These are phyloP conservation scores for Opisthocomus hoazin DNA, from an alignment of 2,113 vertebrate genomes.

Conservation along the genomic window DNA sequence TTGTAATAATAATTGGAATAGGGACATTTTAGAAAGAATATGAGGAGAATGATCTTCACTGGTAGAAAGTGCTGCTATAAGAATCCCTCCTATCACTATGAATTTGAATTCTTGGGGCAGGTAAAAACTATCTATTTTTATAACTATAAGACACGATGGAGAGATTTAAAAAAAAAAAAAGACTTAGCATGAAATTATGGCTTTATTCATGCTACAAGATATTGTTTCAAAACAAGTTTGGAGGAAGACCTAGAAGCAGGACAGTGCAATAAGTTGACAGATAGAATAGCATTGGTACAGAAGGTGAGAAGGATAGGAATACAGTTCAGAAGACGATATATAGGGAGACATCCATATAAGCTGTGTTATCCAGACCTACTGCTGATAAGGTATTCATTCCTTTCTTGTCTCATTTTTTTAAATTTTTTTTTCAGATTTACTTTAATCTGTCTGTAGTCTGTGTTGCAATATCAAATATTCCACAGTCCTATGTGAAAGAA, in stretches of 20 bases:
- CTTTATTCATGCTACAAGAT: neutral
- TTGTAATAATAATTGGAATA: neutral
- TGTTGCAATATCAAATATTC: neutral
- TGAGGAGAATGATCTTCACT: neutral
- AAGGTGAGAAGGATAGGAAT: neutral
- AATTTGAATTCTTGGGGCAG: neutral
- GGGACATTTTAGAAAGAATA: neutral
- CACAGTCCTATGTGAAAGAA: neutral
- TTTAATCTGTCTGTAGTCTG: neutral
- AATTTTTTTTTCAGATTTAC: neutral
- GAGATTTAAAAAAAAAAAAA: neutral
- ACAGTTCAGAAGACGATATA: neutral
- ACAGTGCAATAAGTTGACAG: neutral
- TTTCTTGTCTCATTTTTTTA: neutral
- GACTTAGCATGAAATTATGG: neutral
- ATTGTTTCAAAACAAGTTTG: neutral
- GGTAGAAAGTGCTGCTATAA: neutral
- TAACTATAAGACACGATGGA: neutral
- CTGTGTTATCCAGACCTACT: neutral
- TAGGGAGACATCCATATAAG: neutral
- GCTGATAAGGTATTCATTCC: neutral
- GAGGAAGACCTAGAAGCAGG: neutral
- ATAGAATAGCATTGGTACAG: neutral
- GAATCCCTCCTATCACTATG: neutral
- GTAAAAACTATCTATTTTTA: neutral